Evolutionary conservation across 92 coral and sea anemone species (phyloP), one percentile per base, ranked within the genome.

Genomic region (Siderastrea radians): DNA sequence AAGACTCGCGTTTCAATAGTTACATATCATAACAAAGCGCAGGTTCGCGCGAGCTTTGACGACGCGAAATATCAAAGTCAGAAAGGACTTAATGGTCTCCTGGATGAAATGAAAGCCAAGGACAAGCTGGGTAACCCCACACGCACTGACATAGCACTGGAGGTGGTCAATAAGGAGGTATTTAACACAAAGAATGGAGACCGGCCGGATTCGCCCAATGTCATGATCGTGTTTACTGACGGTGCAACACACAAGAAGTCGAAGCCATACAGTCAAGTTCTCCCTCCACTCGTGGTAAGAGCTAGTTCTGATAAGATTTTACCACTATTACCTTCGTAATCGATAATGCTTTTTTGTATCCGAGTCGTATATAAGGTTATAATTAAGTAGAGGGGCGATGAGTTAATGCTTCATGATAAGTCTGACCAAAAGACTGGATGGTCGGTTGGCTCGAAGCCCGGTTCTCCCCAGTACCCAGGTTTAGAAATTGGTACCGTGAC

Each of bases 191-290:
- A 49, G 10, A 81, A 81, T 43, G 85, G 85, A 51, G 85, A 81
- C 49, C 62, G 85, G 2, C 85, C 76, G 2, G 75, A 81, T 44
- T 19, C 85, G 7, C 85, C 85, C 3, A 67, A 81, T 51, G 76
- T 81, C 52, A 66, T 81, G 75, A 81, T 81, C 15, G 44, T 81
- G 7, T 81, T 81, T 7, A 81, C 85, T 2, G 85, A 81, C n/a
- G 85, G 85, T 5, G 65, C 13, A 1, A 81, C 62, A 4, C 61
- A 67, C 69, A 13, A 43, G 64, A 12, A 7, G 1, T 81, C 85
- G 0, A 50, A 51, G 6, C 85, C 85, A 1, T 81, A 81, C 76
- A 46, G 63, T 6, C 10, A 50, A 9, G 76, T 81, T 6, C n/a
- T 69, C 1, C 85, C 75, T 2, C 62, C 75, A 16, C 85, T 81